Percentiles rank a stretch among this genome's conserved stretches.
Conservation (phyloP, 2,888 invertebrate genomes). For the Tortricodes alternella region DNA sequence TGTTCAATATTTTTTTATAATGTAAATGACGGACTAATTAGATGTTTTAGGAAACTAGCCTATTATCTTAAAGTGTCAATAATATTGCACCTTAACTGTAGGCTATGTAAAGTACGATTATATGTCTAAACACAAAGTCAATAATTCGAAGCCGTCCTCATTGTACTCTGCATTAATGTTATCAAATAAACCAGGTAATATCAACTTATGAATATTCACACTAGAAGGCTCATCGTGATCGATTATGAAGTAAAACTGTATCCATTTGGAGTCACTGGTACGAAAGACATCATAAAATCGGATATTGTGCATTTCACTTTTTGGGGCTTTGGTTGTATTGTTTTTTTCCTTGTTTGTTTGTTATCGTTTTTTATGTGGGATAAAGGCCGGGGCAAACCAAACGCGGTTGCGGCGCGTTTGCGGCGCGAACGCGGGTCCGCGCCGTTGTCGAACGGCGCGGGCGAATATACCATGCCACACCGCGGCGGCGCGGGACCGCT, state of each 20-base stretch:
- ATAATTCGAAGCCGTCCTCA: slow-evolving; percentile 10
- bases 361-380: no score
- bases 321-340: background rate
- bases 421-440: no score
- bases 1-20: no score
- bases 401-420: no score
- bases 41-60: no score
- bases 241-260: background rate
- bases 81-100: slow-evolving; percentile 9
- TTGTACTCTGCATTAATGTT: slow-evolving; percentile 3
- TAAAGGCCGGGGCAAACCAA: no score
- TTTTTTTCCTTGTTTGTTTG: no score
- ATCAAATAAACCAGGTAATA: slow-evolving; percentile 8
- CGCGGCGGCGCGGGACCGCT: no score
- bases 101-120: slow-evolving; percentile 8
- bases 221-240: background rate
- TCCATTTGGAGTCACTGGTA: background rate
- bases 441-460: no score
- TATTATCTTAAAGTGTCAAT: no score
- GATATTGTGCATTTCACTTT: background rate
- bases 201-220: background rate
- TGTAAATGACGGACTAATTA: no score
- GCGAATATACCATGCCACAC: no score
- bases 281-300: background rate
- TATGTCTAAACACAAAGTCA: slow-evolving; percentile 6